Percentiles rank a stretch among this genome's conserved stretches.
Evolutionary conservation across 2,888 invertebrate species (phyloP).

Genomic region (Folsomia manolachei): DNA sequence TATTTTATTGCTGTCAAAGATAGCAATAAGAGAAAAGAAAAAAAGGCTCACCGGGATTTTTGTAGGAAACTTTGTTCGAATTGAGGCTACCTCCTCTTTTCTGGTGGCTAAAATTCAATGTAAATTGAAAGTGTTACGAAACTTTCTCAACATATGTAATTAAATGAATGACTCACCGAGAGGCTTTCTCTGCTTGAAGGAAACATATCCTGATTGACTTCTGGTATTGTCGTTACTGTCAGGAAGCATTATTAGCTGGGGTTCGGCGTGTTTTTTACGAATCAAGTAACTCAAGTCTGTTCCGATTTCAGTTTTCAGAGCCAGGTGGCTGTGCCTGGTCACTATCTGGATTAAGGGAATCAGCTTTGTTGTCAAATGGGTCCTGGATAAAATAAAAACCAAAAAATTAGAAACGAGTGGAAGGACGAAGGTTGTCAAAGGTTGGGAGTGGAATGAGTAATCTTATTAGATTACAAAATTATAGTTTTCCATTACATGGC

Average conservation of each 20-base stretch:
- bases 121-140: no score
- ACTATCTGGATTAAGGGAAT: constrained; percentile 39
- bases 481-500: no score
- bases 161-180: constrained; percentile 32
- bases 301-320: constrained; percentile 19
- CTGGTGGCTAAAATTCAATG: constrained; percentile 62
- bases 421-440: no score
- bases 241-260: constrained; percentile 29
- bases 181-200: constrained; percentile 47
- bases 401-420: no score
- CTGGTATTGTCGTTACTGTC: constrained; percentile 44
- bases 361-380: constrained; percentile 31
- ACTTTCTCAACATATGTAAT: no score
- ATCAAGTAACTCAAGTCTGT: constrained; percentile 20
- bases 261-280: not conserved
- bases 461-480: no score
- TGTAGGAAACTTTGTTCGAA: constrained; percentile 71
- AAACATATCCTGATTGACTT: constrained; percentile 32
- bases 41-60: constrained; percentile 81
- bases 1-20: no score
- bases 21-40: constrained; percentile 54
- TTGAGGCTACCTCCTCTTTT: constrained; percentile 75
- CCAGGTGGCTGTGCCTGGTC: constrained; percentile 40
- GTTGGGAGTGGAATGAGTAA: no score
- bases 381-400: no score